phyloP scores from a whole-genome alignment of 2,113 vertebrate species.

The Sylvietta virens region DNA sequence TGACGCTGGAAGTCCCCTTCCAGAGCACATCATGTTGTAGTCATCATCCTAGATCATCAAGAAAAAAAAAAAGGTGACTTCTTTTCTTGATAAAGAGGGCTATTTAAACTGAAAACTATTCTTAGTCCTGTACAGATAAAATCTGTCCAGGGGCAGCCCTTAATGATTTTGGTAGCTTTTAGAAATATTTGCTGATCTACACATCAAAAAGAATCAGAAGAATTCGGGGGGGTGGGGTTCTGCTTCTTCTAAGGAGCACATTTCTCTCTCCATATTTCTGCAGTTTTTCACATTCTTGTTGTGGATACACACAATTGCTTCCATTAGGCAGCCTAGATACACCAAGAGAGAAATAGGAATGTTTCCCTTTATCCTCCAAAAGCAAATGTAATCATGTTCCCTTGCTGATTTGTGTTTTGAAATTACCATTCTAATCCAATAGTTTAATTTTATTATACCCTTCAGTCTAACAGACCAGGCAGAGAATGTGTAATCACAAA shows the following conservation, averaged over 20 bases:
- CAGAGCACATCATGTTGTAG: neutral
- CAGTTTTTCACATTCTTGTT: neutral
- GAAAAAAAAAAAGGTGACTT: neutral
- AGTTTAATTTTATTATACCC: constrained; percentile 72
- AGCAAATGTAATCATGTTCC: constrained; percentile 64
- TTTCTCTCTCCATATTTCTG: neutral
- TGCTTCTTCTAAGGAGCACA: neutral
- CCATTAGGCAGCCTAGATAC: constrained; percentile 36
- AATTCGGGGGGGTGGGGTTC: neutral
- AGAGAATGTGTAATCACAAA: constrained; percentile 62
- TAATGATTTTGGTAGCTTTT: neutral
- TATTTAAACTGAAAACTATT: neutral
- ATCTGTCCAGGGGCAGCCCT: neutral
- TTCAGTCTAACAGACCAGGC: constrained; percentile 60
- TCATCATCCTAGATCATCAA: neutral
- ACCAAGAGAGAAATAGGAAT: constrained; percentile 49
- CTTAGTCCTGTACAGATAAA: neutral
- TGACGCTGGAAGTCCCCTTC: neutral
- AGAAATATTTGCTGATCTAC: neutral
- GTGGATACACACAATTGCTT: constrained; percentile 13
- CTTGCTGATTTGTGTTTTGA: constrained; percentile 65
- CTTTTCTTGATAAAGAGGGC: neutral
- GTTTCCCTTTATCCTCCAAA: constrained; percentile 46
- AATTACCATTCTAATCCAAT: constrained; percentile 74
- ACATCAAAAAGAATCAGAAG: neutral